phyloP scores from a whole-genome alignment of 1,140 invertebrate species.

The Brachionus rubens region DNA sequence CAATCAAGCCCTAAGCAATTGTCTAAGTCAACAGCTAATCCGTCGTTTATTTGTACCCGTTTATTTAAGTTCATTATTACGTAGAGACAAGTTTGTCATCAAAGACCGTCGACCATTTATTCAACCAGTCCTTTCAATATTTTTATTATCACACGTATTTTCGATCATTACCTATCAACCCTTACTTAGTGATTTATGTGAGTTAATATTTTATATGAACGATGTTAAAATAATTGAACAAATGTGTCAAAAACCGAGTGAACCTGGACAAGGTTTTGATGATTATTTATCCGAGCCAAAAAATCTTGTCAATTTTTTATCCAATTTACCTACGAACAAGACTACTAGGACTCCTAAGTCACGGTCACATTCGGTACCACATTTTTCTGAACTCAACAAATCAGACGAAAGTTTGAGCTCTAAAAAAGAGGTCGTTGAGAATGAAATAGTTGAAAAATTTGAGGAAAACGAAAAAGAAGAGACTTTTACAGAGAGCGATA shows the following conservation, averaged over 20 bases:
- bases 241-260: constrained; percentile 13
- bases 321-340: background rate
- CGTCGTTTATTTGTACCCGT: constrained; percentile 88
- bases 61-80: constrained; percentile 80
- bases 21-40: constrained; percentile 88
- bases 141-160: constrained; percentile 78
- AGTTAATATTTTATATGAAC: background rate
- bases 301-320: constrained; percentile 26
- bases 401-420: background rate
- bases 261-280: background rate
- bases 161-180: constrained; percentile 37
- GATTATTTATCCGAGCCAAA: constrained; percentile 16
- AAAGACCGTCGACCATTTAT: constrained; percentile 67
- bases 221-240: constrained; percentile 19
- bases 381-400: constrained; percentile 3
- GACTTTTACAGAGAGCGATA: background rate
- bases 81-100: constrained; percentile 47
- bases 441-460: background rate
- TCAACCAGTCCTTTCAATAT: constrained; percentile 82
- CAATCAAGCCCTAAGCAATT: constrained; percentile 86
- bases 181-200: background rate
- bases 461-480: background rate
- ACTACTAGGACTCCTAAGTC: background rate
- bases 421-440: background rate
- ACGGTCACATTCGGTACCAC: background rate